These are phyloP conservation scores for Drosophila repleta DNA, from an alignment of 1,140 invertebrate genomes.

Conservation along the genomic window DNA sequence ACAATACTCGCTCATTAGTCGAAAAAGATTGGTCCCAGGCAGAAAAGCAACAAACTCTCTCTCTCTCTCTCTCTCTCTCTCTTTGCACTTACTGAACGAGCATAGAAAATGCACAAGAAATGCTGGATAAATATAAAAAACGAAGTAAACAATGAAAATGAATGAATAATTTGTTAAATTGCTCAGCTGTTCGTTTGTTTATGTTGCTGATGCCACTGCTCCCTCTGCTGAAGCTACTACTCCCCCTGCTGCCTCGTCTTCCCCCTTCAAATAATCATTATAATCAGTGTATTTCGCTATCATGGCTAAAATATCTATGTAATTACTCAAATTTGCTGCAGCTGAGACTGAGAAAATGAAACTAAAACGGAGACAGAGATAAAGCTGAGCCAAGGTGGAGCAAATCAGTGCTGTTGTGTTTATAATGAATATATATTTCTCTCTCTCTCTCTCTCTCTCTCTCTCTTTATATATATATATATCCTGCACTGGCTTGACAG, in stretches of 20 bases:
- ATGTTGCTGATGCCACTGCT: neutral
- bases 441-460: too few relatives aligned
- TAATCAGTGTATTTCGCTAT: slow-evolving; percentile 4
- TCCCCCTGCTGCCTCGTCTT: neutral
- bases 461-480: neutral
- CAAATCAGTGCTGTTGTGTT: neutral
- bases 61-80: too few relatives aligned
- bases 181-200: slow-evolving; percentile 44
- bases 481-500: neutral
- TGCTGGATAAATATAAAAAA: neutral
- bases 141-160: slow-evolving; percentile 59
- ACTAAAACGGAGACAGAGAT: neutral
- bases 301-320: slow-evolving; percentile 4
- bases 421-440: slow-evolving; percentile 2
- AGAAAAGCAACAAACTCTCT: too few relatives aligned
- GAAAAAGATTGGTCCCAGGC: too few relatives aligned
- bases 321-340: slow-evolving; percentile 22
- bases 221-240: slow-evolving; percentile 9
- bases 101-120: slow-evolving; percentile 19
- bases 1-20: too few relatives aligned
- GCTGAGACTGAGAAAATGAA: slow-evolving; percentile 6
- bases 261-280: slow-evolving; percentile 8
- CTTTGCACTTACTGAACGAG: too few relatives aligned
- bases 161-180: slow-evolving; percentile 69
- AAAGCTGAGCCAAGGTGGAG: neutral